Base-by-base conservation (phyloP, 2,888 invertebrate species). In the Linyphia triangularis region DNA sequence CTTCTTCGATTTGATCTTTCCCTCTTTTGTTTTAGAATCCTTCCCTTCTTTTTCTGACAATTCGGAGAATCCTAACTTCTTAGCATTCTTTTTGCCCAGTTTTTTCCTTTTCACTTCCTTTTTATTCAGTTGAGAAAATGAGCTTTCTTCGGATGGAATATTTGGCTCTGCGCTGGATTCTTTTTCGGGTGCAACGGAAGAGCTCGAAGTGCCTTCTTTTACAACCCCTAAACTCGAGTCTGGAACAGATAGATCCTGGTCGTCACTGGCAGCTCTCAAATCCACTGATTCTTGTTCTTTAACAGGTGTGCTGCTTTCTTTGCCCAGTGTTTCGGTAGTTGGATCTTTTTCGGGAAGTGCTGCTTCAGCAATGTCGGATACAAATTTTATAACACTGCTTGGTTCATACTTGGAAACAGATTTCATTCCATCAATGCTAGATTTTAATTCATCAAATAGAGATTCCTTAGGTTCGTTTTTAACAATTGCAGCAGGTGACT, bases 1-100 rank as follows among this genome's bases (percentile, higher is more conserved):
- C 43, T 89, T 89, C 33, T 89, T 89, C 13, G 85, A 69, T 67
- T 86, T 89, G 16, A n/a, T 78, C 28, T 84, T 89, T 1, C 69
- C 69, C 9, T 89, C 89, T 43, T 78, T 82, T 4, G 30, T 13
- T 57, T 77, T 81, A 0, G 26, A 19, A 13, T 82, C 88, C 24
- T 65, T 81, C 7, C 78, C 88, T n/a, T 81, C 88, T 26, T 70
- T 70, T 28, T 89, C 81, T 9, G 37, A 72, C 10, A 19, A 24
- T 13, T 78, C 85, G 10, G 61, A 65, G 26, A 26, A 51, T 5
- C 73, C 16, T n/a, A 78, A 33, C 24, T 85, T 89, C 65, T 89
- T 90, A 2, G 63, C 78, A 5, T 70, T 61, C 33, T 89, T 89
- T 69, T 88, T 85, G 28, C 89, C 73, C 37, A 88, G 67, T 69